These are phyloP conservation scores for Colletes gigas DNA, from an alignment of 1,140 invertebrate genomes.

Conservation along the genomic window DNA sequence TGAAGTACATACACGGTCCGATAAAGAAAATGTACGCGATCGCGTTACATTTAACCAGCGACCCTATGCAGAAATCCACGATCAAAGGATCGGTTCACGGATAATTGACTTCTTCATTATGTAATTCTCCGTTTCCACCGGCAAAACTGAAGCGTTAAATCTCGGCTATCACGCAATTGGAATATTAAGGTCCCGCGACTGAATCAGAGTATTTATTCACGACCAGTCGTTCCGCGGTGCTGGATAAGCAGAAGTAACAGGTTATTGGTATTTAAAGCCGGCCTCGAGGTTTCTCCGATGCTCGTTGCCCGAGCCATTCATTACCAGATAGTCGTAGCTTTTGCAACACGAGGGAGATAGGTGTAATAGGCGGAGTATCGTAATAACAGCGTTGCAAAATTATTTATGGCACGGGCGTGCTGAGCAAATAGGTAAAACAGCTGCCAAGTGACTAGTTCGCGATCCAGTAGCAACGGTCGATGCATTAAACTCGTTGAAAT, in stretches of 20 bases:
- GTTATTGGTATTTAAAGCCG: constrained; percentile 48
- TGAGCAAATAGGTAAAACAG: constrained; percentile 79
- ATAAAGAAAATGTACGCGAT: background rate
- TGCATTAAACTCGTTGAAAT: constrained; percentile 78
- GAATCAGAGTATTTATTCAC: background rate
- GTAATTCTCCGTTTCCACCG: too few species aligned
- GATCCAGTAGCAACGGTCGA: constrained; percentile 66
- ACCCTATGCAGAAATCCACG: background rate
- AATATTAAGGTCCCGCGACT: background rate
- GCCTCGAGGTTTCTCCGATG: constrained; percentile 40
- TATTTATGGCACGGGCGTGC: constrained; percentile 75
- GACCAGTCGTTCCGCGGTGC: background rate
- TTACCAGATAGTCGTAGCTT: constrained; percentile 37
- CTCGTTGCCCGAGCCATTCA: constrained; percentile 46
- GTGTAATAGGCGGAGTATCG: constrained; percentile 64
- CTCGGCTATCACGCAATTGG: constrained; percentile 5
- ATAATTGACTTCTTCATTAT: background rate
- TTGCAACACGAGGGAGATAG: constrained; percentile 49
- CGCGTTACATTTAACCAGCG: background rate
- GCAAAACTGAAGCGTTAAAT: too few species aligned
- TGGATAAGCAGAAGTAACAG: constrained; percentile 41
- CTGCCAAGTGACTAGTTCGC: constrained; percentile 74
- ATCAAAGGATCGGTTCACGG: background rate
- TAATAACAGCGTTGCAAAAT: constrained; percentile 74
- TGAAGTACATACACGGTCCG: too few species aligned